A percentile compares a stretch with the other conserved stretches of the same genome.
phyloP scores from a whole-genome alignment of 2,888 invertebrate genomes.

The Cistogaster globosa region DNA sequence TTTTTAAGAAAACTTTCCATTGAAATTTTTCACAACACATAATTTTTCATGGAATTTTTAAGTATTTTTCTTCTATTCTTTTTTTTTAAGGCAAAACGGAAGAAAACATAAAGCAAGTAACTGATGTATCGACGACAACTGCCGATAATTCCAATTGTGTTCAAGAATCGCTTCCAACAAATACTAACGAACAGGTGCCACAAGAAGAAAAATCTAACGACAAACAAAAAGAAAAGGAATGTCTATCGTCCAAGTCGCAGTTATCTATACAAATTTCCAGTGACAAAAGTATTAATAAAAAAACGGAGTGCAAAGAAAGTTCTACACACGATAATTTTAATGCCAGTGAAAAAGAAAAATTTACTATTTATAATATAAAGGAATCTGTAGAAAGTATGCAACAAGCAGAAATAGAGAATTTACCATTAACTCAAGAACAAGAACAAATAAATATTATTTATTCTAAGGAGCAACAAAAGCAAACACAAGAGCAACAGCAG shows the following conservation, averaged over 20 bases:
- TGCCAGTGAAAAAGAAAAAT: slow-evolving; percentile 50
- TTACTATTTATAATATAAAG: slow-evolving; percentile 13
- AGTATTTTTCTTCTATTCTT: neutral
- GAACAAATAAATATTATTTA: slow-evolving; percentile 41
- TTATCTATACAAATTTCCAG: slow-evolving; percentile 19
- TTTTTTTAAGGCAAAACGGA: slow-evolving; percentile 47
- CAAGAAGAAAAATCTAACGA: slow-evolving; percentile 37
- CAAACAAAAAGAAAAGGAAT: slow-evolving; percentile 22
- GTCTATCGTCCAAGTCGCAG: neutral
- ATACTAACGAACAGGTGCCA: slow-evolving; percentile 59
- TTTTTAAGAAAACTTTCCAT: too few relatives aligned
- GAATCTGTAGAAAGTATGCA: slow-evolving; percentile 65
- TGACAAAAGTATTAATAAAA: slow-evolving; percentile 36
- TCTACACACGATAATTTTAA: slow-evolving; percentile 31
- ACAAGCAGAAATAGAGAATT: slow-evolving; percentile 52
- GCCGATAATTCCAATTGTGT: slow-evolving; percentile 55
- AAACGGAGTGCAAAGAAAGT: slow-evolving; percentile 20
- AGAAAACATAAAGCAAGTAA: slow-evolving; percentile 43
- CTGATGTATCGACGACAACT: slow-evolving; percentile 31
- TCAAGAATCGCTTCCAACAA: slow-evolving; percentile 59
- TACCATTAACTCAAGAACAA: slow-evolving; percentile 53
- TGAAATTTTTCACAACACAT: too few relatives aligned
- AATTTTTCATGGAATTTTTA: too few relatives aligned
- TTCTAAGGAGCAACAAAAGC: slow-evolving; percentile 39
- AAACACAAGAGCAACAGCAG: slow-evolving; percentile 10